Evolutionary conservation across 2,888 invertebrate genomes (phyloP).

Genomic region (Ichneumon xanthorius): DNA sequence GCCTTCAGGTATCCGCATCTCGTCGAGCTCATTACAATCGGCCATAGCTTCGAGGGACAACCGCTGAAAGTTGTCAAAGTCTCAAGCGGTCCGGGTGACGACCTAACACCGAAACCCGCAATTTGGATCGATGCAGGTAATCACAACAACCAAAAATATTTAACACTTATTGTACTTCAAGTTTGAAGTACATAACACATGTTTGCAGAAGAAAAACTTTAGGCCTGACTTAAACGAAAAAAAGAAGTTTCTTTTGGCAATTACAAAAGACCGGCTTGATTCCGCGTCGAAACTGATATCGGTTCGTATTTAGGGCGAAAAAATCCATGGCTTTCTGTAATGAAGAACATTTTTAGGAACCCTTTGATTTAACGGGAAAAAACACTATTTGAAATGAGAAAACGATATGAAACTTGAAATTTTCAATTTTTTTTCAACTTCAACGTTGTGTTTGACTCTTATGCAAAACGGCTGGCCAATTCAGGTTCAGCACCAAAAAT

Average conservation of each 20-base stretch:
- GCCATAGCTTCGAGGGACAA: conserved; percentile 90
- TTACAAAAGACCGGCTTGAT: too few species aligned
- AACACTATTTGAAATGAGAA: too few species aligned
- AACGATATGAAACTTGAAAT: too few species aligned
- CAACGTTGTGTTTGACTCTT: too few species aligned
- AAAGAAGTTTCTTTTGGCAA: not conserved
- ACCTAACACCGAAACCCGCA: conserved; percentile 87
- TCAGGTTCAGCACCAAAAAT: too few species aligned
- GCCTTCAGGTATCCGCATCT: conserved; percentile 88
- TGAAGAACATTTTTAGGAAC: too few species aligned
- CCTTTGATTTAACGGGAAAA: too few species aligned
- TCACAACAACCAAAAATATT: conserved; percentile 35
- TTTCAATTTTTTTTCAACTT: too few species aligned
- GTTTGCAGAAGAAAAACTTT: not conserved
- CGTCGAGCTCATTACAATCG: conserved; percentile 90
- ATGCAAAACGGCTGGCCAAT: too few species aligned
- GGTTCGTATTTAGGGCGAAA: not conserved
- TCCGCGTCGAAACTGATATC: not conserved
- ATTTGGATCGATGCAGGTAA: conserved; percentile 93
- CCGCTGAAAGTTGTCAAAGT: conserved; percentile 91
- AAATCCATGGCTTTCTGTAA: too few species aligned
- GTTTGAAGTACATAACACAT: not conserved
- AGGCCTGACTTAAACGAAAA: not conserved
- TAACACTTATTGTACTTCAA: not conserved
- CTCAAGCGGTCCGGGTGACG: conserved; percentile 82